phyloP scores from a whole-genome alignment of 2,113 vertebrate species.

The Pachyramphus minor region DNA sequence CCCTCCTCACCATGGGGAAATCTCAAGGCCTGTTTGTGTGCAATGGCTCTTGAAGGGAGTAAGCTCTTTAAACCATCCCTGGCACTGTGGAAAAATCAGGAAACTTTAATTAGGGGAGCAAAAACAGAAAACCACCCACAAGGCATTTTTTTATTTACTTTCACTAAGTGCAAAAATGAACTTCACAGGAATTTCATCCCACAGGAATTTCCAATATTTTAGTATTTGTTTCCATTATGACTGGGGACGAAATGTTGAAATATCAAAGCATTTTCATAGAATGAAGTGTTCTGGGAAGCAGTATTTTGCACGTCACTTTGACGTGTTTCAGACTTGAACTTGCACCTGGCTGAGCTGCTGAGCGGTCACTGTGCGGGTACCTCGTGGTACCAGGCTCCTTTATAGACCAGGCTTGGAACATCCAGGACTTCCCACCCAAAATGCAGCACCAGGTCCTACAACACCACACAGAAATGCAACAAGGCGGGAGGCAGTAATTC shows the following conservation, averaged over 20 bases:
- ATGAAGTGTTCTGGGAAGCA: conserved; percentile 34
- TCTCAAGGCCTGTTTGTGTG: background rate
- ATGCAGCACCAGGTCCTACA: background rate
- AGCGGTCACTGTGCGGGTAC: background rate
- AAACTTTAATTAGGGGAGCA: conserved; percentile 27
- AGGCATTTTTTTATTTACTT: conserved; percentile 48
- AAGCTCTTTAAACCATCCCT: background rate
- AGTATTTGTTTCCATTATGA: conserved; percentile 13
- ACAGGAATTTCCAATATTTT: conserved; percentile 47
- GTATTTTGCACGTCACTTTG: background rate
- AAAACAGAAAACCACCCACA: conserved; percentile 36
- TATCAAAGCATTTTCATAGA: conserved; percentile 16
- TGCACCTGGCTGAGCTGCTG: background rate
- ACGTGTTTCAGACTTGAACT: background rate
- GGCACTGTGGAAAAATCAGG: conserved; percentile 19
- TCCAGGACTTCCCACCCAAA: background rate
- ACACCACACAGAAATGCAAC: background rate
- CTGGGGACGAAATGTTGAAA: conserved; percentile 31
- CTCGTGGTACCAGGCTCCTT: background rate
- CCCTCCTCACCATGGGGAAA: background rate
- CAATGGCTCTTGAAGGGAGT: background rate
- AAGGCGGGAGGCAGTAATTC: background rate
- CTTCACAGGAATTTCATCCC: conserved; percentile 22
- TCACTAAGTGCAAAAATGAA: conserved; percentile 11
- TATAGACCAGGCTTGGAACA: background rate